These are phyloP conservation scores for Vanessa cardui DNA, from an alignment of 2,888 invertebrate genomes.

Conservation along the genomic window DNA sequence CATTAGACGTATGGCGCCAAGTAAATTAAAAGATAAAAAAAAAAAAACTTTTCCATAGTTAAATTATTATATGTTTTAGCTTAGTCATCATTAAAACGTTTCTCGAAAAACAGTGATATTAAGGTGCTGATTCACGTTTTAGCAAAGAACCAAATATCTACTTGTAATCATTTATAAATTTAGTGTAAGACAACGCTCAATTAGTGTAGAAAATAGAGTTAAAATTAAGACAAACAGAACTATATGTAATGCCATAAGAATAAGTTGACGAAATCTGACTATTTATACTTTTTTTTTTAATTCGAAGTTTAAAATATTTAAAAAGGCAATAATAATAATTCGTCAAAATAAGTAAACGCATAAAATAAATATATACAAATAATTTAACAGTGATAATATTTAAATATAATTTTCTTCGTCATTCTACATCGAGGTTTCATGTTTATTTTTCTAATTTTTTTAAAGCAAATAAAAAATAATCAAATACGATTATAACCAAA, in stretches of 20 bases:
- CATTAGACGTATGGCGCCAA: neutral
- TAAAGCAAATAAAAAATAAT: neutral
- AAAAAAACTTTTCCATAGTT: neutral
- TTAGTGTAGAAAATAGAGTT: constrained; percentile 51
- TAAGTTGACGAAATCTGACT: constrained; percentile 24
- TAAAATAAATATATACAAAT: no score
- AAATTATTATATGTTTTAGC: neutral
- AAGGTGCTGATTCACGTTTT: constrained; percentile 73
- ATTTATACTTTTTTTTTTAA: constrained; percentile 19
- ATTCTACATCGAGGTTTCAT: neutral
- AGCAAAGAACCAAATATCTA: constrained; percentile 73
- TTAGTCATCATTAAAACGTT: neutral
- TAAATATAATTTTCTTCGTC: no score
- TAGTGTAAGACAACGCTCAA: constrained; percentile 54
- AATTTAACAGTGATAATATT: no score
- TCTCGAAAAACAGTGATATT: constrained; percentile 21
- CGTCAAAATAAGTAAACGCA: neutral
- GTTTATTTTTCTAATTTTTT: neutral
- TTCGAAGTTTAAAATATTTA: neutral
- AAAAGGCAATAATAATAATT: neutral
- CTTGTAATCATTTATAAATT: constrained; percentile 51
- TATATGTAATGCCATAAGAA: constrained; percentile 39
- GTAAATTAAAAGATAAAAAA: neutral
- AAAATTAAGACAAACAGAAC: constrained; percentile 56
- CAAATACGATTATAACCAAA: neutral